Percentiles rank a stretch among this genome's conserved stretches.
Evolutionary conservation across 2,113 vertebrate species (phyloP).

Genomic region (Myocastor coypus): DNA sequence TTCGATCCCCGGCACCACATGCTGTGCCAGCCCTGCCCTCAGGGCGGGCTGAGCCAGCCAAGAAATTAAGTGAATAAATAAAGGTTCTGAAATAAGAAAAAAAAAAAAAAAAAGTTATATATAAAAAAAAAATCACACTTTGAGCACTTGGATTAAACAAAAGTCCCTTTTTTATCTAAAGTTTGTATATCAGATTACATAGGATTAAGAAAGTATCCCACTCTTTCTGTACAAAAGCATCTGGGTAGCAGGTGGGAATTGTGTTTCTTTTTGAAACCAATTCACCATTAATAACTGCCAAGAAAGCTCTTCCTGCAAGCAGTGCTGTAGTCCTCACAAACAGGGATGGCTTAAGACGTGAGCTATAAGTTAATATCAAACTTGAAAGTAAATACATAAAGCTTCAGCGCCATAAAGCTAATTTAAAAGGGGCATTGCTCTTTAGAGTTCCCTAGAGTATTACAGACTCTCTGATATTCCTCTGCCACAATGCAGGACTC

Average conservation of each 20-base stretch:
- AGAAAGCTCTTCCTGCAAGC: slow-evolving; percentile 66
- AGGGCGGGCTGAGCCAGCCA: no score
- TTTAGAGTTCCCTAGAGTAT: slow-evolving; percentile 86
- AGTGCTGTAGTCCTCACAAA: slow-evolving; percentile 61
- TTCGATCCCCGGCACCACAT: no score
- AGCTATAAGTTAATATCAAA: slow-evolving; percentile 86
- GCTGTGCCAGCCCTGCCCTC: no score
- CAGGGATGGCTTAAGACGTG: slow-evolving; percentile 79
- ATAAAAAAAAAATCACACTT: slow-evolving; percentile 82
- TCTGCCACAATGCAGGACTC: slow-evolving; percentile 86
- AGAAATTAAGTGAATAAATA: no score
- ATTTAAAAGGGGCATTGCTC: slow-evolving; percentile 87
- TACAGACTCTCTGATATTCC: slow-evolving; percentile 85
- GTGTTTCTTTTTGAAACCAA: slow-evolving; percentile 72
- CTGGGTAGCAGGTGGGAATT: slow-evolving; percentile 65
- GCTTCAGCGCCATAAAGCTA: slow-evolving; percentile 84
- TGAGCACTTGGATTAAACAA: slow-evolving; percentile 81
- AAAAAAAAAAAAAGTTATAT: no score
- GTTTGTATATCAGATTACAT: slow-evolving; percentile 83
- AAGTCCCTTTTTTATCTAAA: slow-evolving; percentile 83
- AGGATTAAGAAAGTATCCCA: slow-evolving; percentile 83
- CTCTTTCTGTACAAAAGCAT: slow-evolving; percentile 70
- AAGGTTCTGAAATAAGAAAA: no score
- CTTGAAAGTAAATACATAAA: slow-evolving; percentile 87
- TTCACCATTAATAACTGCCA: slow-evolving; percentile 78